A percentile compares a stretch with the other conserved stretches of the same genome.
Conservation (phyloP, 2,113 vertebrate species). For the Clupea harengus region DNA sequence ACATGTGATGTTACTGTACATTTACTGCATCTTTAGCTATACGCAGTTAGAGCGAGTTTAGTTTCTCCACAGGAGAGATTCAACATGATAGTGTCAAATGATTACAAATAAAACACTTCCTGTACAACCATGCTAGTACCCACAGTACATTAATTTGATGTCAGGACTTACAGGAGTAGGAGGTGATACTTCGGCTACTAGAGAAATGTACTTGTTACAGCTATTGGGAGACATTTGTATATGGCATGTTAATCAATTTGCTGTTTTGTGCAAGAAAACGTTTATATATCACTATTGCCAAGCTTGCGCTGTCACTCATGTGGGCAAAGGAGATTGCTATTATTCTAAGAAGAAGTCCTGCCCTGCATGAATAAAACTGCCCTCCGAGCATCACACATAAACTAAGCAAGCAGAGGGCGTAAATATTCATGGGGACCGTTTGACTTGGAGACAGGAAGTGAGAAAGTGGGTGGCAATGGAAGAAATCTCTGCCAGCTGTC, state of each 20-base stretch:
- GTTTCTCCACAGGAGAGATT: background rate
- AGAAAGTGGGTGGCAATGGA: slow-evolving; percentile 48
- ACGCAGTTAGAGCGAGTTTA: background rate
- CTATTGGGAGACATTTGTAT: slow-evolving; percentile 4
- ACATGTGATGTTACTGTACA: background rate
- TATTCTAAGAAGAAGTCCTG: slow-evolving; percentile 48
- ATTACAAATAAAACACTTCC: background rate
- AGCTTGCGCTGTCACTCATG: slow-evolving; percentile 30
- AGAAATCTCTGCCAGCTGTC: slow-evolving; percentile 56
- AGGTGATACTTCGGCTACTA: background rate
- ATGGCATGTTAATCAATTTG: background rate
- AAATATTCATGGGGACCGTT: slow-evolving; percentile 63
- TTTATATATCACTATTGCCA: slow-evolving; percentile 33
- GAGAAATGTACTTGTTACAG: slow-evolving; percentile 22
- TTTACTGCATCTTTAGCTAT: background rate
- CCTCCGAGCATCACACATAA: slow-evolving; percentile 50
- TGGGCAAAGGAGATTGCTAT: slow-evolving; percentile 49
- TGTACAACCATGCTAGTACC: background rate
- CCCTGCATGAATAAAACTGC: slow-evolving; percentile 55
- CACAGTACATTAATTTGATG: background rate
- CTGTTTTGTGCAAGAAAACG: slow-evolving; percentile 7
- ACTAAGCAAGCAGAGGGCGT: slow-evolving; percentile 60
- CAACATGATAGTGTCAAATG: no score
- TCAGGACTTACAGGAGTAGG: background rate
- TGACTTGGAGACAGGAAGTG: slow-evolving; percentile 43